Percentiles rank a stretch among this genome's conserved stretches.
Conservation (phyloP, 2,797 vertebrate genomes). For the Paramormyrops hopkinsi region DNA sequence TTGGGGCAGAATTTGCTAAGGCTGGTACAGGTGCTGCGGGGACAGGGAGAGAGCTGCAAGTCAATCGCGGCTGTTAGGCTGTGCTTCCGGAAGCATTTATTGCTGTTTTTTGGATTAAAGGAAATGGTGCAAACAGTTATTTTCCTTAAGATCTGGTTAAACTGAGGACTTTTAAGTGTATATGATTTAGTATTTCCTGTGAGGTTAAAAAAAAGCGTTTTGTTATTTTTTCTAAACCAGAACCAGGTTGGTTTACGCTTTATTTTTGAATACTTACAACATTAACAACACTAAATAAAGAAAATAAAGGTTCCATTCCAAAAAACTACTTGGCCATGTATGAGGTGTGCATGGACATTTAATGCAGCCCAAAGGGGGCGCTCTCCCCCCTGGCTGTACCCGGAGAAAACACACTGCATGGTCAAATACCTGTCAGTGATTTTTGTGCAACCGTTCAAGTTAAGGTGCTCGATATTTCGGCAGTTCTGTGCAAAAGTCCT, state of each 20-base stretch:
- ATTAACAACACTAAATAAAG: not conserved
- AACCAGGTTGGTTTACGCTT: not conserved
- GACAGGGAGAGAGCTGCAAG: not conserved
- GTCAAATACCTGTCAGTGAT: conserved; percentile 76
- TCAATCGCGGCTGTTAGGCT: conserved; percentile 61
- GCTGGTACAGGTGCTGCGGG: conserved; percentile 83
- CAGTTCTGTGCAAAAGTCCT: conserved; percentile 97
- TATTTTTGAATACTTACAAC: not conserved
- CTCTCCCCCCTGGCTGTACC: not conserved
- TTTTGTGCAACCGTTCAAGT: conserved; percentile 93
- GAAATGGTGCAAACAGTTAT: not conserved
- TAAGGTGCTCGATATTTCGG: conserved; percentile 89
- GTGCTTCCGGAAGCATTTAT: not conserved
- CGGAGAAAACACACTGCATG: not conserved
- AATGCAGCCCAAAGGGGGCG: not conserved
- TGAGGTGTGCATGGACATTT: not conserved
- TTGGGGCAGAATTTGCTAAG: conserved; percentile 95
- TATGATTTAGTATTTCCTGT: not conserved
- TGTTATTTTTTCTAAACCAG: not conserved
- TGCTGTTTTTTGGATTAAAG: not conserved
- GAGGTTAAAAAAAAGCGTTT: not conserved
- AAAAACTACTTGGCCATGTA: not conserved
- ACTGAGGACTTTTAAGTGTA: not conserved
- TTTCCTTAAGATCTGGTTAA: not conserved
- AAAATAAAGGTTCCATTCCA: not conserved